A percentile compares a stretch with the other conserved stretches of the same genome.
Conservation (phyloP, 2,797 vertebrate species). For the Xiphophorus birchmanni region DNA sequence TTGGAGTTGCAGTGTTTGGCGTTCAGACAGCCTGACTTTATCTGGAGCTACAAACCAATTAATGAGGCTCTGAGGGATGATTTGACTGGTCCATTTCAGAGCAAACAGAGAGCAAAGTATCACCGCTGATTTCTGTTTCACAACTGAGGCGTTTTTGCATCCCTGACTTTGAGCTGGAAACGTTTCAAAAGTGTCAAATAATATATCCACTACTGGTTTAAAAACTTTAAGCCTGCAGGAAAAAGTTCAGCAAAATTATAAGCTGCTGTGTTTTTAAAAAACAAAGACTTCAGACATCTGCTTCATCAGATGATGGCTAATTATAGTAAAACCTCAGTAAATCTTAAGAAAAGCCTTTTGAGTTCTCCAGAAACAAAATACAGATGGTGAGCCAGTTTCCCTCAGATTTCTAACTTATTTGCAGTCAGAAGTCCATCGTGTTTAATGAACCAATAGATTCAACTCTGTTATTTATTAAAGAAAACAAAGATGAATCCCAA, state of each 20-base stretch:
- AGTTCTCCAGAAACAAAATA: background rate
- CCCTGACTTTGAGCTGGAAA: background rate
- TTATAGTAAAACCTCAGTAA: background rate
- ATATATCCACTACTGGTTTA: background rate
- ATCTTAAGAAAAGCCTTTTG: background rate
- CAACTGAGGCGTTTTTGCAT: background rate
- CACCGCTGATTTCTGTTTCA: background rate
- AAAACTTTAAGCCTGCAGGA: too few species aligned
- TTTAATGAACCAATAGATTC: background rate
- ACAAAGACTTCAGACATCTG: background rate
- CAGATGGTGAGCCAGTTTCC: background rate
- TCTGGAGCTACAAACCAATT: background rate
- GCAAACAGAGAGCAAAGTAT: background rate
- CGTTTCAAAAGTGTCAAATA: background rate
- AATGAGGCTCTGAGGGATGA: background rate
- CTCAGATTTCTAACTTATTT: background rate
- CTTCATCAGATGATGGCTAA: background rate
- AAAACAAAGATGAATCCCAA: background rate
- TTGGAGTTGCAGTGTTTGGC: background rate
- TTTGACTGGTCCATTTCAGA: background rate
- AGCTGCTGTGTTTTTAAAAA: background rate
- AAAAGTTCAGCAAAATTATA: background rate
- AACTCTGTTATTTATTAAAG: background rate
- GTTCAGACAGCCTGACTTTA: background rate
- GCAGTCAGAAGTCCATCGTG: too few species aligned